Conservation (phyloP, 2,888 invertebrate genomes). For the Acanthosepion esculentum region DNA sequence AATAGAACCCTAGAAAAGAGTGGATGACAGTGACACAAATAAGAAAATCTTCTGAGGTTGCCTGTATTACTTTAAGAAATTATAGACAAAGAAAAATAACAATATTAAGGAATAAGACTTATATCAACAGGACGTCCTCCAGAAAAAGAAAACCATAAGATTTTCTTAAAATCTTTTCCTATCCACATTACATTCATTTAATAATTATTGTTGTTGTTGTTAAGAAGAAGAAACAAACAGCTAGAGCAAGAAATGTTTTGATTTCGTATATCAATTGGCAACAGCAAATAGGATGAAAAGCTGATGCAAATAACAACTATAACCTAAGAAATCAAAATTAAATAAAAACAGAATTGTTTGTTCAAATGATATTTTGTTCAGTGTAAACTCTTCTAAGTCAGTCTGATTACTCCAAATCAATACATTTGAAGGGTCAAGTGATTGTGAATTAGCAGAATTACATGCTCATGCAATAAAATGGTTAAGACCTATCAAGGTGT, state of each 20-base stretch:
- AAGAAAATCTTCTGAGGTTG: background rate
- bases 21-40: background rate
- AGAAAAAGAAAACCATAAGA: background rate
- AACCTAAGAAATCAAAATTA: too few species aligned
- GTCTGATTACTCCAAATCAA: background rate
- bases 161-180: background rate
- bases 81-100: background rate
- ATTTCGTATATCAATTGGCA: too few species aligned
- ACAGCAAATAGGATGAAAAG: too few species aligned
- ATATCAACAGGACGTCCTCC: background rate
- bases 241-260: background rate
- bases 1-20: background rate
- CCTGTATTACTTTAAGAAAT: background rate
- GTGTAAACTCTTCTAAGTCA: too few species aligned
- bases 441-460: too few species aligned
- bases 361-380: too few species aligned
- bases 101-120: background rate
- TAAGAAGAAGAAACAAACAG: background rate
- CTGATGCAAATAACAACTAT: too few species aligned
- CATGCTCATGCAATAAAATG: background rate
- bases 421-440: background rate
- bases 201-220: background rate
- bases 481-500: background rate
- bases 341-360: too few species aligned
- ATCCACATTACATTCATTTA: background rate